Evolutionary conservation across 2,797 vertebrate species (phyloP).

Genomic region (Enteromius argenteus): DNA sequence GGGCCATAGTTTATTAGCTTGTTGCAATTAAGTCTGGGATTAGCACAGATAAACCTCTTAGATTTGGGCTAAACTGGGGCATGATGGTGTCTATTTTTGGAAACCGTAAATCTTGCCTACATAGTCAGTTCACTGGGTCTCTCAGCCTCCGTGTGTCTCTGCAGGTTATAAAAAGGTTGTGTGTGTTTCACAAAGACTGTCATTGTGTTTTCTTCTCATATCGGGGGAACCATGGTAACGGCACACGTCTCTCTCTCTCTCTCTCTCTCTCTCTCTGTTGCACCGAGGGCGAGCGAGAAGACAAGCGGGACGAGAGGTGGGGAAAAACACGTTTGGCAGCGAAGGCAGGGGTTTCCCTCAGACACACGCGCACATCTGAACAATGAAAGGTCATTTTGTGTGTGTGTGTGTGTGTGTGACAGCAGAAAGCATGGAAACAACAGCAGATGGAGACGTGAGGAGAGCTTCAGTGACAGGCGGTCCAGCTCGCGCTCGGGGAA

Average conservation of each 20-base stretch:
- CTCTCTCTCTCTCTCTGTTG: background rate
- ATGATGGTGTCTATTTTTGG: background rate
- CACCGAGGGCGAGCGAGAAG: constrained; percentile 2
- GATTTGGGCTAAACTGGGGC: background rate
- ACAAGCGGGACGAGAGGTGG: background rate
- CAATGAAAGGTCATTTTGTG: constrained; percentile 27
- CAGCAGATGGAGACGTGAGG: constrained; percentile 53
- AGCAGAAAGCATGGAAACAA: constrained; percentile 40
- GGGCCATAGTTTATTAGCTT: background rate
- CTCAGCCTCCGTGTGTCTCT: constrained; percentile 49
- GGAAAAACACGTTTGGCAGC: constrained; percentile 20
- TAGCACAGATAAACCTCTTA: no score
- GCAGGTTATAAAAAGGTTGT: constrained; percentile 10
- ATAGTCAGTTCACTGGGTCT: background rate
- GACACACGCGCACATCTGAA: background rate
- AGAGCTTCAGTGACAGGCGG: constrained; percentile 47
- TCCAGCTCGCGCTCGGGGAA: constrained; percentile 68
- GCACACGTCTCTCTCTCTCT: constrained; percentile 40
- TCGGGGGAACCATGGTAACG: constrained; percentile 70
- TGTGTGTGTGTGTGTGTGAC: constrained; percentile 29
- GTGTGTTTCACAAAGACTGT: constrained; percentile 35
- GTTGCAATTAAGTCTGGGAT: no score
- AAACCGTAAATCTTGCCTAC: background rate
- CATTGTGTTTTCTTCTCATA: constrained; percentile 64
- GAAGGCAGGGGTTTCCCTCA: constrained; percentile 16